Evolutionary conservation across 2,888 invertebrate species (phyloP), one percentile per base, ranked within the genome.

Genomic region (Dynastes maya): DNA sequence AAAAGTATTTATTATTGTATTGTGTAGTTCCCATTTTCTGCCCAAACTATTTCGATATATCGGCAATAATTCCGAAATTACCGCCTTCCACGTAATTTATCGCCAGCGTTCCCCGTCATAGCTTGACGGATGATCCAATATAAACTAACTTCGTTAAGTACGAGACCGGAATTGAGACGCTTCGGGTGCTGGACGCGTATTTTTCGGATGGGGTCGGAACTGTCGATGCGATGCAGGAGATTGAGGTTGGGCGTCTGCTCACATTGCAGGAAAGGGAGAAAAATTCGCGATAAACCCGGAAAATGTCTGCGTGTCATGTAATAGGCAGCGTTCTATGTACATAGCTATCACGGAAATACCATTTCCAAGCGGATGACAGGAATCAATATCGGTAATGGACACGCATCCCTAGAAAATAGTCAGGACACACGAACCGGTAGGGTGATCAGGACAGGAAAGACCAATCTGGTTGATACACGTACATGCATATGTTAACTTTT

Each of bases 331-430:
- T 74, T 61, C 45, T 61, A 49, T 74, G 72, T 74, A 74, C 72
- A 45, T 45, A 45, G 45, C 72, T 74, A 74, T 74, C 63, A 61
- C 45, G 27, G 63, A 61, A 74, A 74, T 61, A 74, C 72, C 72
- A 74, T 61, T 74, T 61, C 40, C 61, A 63, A 74, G 40, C 72
- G 76, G 68, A 53, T 76, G 76, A 76, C 76, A 76, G 76, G 68
- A 76, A 76, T 76, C 76, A 76, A 76, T 76, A 76, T 68, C 76
- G 76, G 55, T 76, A 76, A 76, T 76, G 68, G 76, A 76, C 76
- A 68, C 65, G 53, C 64, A 45, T 40, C 61, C 58, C 58, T 72
- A 22, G 37, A 58, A 72, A 72, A 58, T 58, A 37, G 58, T 72
- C 58, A 40, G 40, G 58, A 72, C 58, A 72, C 58, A 37, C 72